A percentile compares a stretch with the other conserved stretches of the same genome.
phyloP scores from a whole-genome alignment of 2,113 vertebrate species.

The Plecturocebus donacophilus region DNA sequence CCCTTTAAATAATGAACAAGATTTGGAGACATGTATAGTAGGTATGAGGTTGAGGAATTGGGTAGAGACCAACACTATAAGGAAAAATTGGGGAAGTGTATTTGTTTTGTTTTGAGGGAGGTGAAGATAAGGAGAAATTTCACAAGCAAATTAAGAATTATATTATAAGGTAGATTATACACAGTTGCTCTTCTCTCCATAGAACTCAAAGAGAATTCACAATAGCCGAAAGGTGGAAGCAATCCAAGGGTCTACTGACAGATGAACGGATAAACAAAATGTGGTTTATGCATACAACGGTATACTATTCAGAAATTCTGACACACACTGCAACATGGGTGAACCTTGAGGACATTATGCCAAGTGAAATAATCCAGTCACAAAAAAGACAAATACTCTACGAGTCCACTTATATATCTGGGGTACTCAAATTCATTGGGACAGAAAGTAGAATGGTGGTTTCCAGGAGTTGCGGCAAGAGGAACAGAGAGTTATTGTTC shows the following conservation, averaged over 20 bases:
- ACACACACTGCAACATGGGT: not conserved
- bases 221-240: not conserved
- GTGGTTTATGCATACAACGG: not conserved
- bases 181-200: not conserved
- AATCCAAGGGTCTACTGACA: not conserved
- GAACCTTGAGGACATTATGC: not conserved
- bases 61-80: not conserved
- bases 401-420: not conserved
- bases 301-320: not conserved
- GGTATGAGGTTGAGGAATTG: not conserved
- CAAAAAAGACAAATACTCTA: not conserved
- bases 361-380: not conserved
- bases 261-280: not conserved
- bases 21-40: not conserved
- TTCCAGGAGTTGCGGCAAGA: accelerated
- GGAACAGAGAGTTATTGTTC: not conserved
- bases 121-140: not conserved
- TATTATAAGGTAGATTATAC: not conserved
- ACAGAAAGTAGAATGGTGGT: not conserved
- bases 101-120: not conserved
- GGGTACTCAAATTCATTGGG: not conserved
- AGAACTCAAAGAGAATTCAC: not conserved
- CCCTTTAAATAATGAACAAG: not conserved
- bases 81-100: not conserved
- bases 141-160: not conserved